Conservation (phyloP, 2,113 vertebrate genomes). For the Scopus umbretta region DNA sequence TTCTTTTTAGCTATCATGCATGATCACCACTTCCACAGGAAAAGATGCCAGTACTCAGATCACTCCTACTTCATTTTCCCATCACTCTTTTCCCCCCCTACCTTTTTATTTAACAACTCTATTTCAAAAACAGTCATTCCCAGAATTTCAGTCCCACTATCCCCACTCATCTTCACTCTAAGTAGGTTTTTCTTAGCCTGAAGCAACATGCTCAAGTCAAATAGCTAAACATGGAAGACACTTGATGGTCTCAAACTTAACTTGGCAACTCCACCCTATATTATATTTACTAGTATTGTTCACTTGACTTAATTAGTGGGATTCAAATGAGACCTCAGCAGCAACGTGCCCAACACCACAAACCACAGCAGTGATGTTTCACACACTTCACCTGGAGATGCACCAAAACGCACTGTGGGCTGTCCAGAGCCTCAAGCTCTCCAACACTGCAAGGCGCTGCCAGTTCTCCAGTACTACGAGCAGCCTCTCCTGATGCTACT, state of each 20-base stretch:
- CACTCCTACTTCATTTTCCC: background rate
- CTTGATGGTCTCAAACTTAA: background rate
- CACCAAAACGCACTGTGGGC: background rate
- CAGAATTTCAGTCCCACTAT: background rate
- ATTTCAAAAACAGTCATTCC: background rate
- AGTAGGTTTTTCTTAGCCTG: background rate
- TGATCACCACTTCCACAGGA: background rate
- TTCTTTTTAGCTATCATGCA: background rate
- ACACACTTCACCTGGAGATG: background rate
- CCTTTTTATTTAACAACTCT: background rate
- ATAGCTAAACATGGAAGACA: background rate
- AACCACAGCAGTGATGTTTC: background rate
- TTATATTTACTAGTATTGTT: background rate
- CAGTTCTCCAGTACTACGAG: accelerated
- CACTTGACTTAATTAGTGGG: background rate
- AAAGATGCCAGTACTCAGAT: background rate
- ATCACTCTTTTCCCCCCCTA: accelerated
- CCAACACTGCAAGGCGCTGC: accelerated
- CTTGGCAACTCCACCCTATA: background rate
- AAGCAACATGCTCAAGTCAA: background rate
- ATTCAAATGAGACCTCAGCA: conserved; percentile 1
- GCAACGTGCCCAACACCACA: background rate
- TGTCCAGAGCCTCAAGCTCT: background rate
- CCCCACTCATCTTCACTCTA: background rate
- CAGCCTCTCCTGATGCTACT: background rate